These are phyloP conservation scores for Lycophotia porphyrea DNA, from an alignment of 2,888 invertebrate species.

Conservation along the genomic window DNA sequence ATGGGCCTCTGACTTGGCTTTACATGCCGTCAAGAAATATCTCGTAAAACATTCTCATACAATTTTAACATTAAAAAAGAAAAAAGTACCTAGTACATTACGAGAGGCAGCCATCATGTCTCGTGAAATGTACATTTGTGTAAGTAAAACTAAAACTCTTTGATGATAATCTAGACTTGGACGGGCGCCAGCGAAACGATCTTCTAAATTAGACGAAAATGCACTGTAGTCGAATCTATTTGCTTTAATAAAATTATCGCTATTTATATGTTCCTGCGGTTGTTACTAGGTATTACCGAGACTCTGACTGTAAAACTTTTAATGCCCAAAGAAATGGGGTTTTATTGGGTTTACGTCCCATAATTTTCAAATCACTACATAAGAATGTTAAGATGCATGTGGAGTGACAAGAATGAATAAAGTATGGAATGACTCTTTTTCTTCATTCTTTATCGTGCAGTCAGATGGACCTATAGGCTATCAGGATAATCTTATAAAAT, in stretches of 20 bases:
- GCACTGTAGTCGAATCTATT: conserved; percentile 75
- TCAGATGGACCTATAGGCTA: too few relatives aligned
- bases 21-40: too few relatives aligned
- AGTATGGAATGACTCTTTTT: too few relatives aligned
- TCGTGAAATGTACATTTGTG: conserved; percentile 44
- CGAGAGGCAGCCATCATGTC: conserved; percentile 43
- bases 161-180: conserved; percentile 75
- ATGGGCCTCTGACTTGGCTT: too few relatives aligned
- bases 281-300: conserved; percentile 47
- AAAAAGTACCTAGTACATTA: conserved; percentile 5
- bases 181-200: conserved; percentile 70
- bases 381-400: too few relatives aligned
- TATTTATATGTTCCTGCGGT: conserved; percentile 48
- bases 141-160: conserved; percentile 69
- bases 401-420: too few relatives aligned
- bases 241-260: conserved; percentile 68
- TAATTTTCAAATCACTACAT: neutral
- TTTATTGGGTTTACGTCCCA: conserved; percentile 8
- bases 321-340: conserved; percentile 18
- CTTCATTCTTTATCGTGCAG: too few relatives aligned
- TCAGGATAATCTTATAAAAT: too few relatives aligned
- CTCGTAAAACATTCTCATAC: neutral
- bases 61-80: neutral
- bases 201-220: conserved; percentile 77
- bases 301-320: conserved; percentile 42